Conservation (phyloP, 2,888 invertebrate species). For the Sipha maydis region DNA sequence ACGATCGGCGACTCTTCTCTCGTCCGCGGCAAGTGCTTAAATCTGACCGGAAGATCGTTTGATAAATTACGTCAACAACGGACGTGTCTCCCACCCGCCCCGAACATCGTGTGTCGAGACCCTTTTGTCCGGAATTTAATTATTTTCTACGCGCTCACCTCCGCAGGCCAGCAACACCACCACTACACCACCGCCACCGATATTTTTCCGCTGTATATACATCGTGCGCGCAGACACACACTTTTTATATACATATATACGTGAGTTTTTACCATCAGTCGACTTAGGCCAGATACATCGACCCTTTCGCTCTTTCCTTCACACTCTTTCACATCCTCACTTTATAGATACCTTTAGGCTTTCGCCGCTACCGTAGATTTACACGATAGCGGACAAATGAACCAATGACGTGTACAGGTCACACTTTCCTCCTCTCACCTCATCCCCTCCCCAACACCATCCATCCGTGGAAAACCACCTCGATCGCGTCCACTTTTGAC, state of each 20-base stretch:
- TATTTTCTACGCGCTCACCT: neutral
- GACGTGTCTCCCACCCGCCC: neutral
- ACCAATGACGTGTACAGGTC: conserved; percentile 41
- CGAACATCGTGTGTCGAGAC: neutral
- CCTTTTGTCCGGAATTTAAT: conserved; percentile 34
- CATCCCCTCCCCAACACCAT: neutral
- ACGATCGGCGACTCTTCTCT: neutral
- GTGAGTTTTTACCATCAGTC: neutral
- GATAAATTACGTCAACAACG: conserved; percentile 53
- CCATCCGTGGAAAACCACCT: neutral
- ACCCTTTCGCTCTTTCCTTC: neutral
- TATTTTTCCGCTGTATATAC: neutral
- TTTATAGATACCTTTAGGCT: too few relatives aligned
- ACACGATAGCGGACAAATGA: conserved; percentile 36
- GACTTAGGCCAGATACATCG: conserved; percentile 22
- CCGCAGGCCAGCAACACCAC: neutral
- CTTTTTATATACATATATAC: neutral
- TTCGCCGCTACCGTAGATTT: neutral
- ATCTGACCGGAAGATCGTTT: conserved; percentile 44
- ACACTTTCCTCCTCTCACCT: neutral
- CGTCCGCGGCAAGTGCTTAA: neutral
- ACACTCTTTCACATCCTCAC: neutral
- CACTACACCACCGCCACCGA: neutral
- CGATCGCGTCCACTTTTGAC: too few relatives aligned
- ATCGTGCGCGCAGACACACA: neutral